phyloP scores from a whole-genome alignment of 2,888 invertebrate species.

The Nipponacmea schrenckii region DNA sequence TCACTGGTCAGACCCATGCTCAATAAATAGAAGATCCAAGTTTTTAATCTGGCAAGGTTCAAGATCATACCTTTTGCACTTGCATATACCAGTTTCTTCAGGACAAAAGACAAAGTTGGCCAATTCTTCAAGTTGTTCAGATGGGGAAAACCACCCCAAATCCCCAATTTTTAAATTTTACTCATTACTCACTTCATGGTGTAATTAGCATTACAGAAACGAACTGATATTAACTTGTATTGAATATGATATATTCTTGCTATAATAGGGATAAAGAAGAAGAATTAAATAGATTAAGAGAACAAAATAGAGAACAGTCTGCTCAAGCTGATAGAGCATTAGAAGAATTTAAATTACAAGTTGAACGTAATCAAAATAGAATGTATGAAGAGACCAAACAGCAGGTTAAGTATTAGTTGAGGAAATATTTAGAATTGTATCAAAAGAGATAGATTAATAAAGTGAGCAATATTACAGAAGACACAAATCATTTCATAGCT shows the following conservation, averaged over 20 bases:
- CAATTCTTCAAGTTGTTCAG: neutral
- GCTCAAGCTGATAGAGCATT: conserved; percentile 59
- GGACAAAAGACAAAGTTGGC: neutral
- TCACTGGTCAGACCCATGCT: neutral
- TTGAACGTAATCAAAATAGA: conserved; percentile 60
- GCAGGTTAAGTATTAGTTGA: conserved; percentile 47
- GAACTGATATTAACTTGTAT: too few relatives aligned
- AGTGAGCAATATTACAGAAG: too few relatives aligned
- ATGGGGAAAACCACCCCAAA: too few relatives aligned
- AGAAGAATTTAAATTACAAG: conserved; percentile 62
- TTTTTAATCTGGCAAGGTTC: neutral
- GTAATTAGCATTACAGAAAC: too few relatives aligned
- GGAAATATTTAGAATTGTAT: neutral
- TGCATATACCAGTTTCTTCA: too few relatives aligned
- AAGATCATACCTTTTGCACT: neutral
- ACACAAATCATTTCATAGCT: neutral
- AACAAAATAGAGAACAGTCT: conserved; percentile 53
- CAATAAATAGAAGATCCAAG: neutral
- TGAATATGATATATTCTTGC: neutral
- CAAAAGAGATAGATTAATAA: neutral
- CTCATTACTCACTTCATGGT: too few relatives aligned
- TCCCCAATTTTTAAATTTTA: too few relatives aligned
- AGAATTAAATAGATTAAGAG: conserved; percentile 51
- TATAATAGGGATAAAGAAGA: conserved; percentile 62
- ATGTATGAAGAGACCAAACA: conserved; percentile 66